Percentiles rank a stretch among this genome's conserved stretches.
Conservation (phyloP, 92 coral and sea anemone genomes). For the Isaurus tuberculatus region DNA sequence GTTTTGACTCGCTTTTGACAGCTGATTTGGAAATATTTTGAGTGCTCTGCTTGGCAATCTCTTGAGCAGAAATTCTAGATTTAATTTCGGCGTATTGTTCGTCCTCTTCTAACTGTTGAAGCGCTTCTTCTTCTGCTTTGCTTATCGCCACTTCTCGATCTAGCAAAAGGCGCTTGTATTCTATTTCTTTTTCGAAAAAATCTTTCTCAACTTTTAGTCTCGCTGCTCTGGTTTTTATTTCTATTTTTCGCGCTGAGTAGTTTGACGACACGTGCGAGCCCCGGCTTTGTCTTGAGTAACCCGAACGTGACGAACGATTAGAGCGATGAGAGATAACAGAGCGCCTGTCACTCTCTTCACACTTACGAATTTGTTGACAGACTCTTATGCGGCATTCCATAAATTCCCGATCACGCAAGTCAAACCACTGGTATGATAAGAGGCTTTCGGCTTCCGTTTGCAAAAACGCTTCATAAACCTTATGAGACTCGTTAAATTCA, state of each 20-base stretch:
- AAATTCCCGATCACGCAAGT: slow-evolving; percentile 45
- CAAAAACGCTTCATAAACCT: slow-evolving; percentile 27
- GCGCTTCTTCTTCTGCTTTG: slow-evolving; percentile 20
- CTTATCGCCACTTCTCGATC: slow-evolving; percentile 17
- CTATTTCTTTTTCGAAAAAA: slow-evolving; percentile 29
- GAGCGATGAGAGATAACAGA: slow-evolving; percentile 30
- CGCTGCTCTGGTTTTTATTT: slow-evolving; percentile 44
- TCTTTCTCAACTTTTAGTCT: slow-evolving; percentile 45
- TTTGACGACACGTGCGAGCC: slow-evolving; percentile 32
- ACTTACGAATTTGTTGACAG: slow-evolving; percentile 37
- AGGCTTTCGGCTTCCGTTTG: slow-evolving; percentile 23
- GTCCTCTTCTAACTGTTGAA: slow-evolving; percentile 12
- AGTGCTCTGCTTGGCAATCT: slow-evolving; percentile 18
- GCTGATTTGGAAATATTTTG: slow-evolving; percentile 8
- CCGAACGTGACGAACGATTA: slow-evolving; percentile 20
- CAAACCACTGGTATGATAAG: slow-evolving; percentile 46
- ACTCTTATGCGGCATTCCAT: slow-evolving; percentile 43
- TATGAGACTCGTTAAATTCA: slow-evolving; percentile 33
- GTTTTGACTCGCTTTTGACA: slow-evolving; percentile 18
- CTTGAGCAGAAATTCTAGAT: slow-evolving; percentile 12
- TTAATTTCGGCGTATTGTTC: slow-evolving; percentile 17
- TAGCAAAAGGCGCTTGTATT: slow-evolving; percentile 32
- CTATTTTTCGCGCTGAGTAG: slow-evolving; percentile 32
- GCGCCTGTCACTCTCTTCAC: slow-evolving; percentile 26
- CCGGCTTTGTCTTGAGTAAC: slow-evolving; percentile 18